Evolutionary conservation across 2,797 vertebrate species (phyloP).

Genomic region (Ctenochaetus hawaiiensis): DNA sequence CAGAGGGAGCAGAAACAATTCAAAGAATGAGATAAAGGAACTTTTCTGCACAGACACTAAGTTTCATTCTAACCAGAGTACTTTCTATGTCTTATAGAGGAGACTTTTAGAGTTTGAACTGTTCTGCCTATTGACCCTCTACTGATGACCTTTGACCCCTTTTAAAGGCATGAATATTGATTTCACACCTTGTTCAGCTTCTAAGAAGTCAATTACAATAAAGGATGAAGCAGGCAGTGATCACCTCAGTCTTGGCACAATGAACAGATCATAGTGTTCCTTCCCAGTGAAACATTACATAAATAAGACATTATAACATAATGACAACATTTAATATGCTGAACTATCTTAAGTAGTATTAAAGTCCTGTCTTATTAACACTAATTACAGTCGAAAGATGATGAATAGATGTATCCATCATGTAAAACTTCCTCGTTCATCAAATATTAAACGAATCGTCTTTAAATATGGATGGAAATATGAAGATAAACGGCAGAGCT

Average conservation of each 20-base stretch:
- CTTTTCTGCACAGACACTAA: not conserved
- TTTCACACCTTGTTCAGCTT: not conserved
- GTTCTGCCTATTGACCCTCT: not conserved
- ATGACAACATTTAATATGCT: too few species aligned
- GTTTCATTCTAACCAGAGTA: not conserved
- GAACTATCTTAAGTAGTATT: not conserved
- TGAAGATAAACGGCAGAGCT: slow-evolving; percentile 2
- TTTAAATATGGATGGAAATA: slow-evolving; percentile 53
- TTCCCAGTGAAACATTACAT: not conserved
- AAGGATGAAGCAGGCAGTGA: not conserved
- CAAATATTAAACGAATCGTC: slow-evolving; percentile 32
- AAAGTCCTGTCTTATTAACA: not conserved
- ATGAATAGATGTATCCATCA: not conserved
- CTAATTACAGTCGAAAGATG: not conserved
- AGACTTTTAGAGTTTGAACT: not conserved
- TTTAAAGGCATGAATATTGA: not conserved
- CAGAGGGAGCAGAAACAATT: not conserved
- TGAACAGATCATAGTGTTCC: slow-evolving; percentile 10
- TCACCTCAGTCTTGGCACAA: not conserved
- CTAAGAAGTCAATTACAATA: not conserved
- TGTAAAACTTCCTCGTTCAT: slow-evolving; percentile 36
- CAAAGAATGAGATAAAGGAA: not conserved
- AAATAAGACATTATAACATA: not conserved
- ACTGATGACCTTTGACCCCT: slow-evolving; percentile 12
- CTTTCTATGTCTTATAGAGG: not conserved